phyloP scores from a whole-genome alignment of 2,888 invertebrate species.

The Cryptophagus acutangulus region DNA sequence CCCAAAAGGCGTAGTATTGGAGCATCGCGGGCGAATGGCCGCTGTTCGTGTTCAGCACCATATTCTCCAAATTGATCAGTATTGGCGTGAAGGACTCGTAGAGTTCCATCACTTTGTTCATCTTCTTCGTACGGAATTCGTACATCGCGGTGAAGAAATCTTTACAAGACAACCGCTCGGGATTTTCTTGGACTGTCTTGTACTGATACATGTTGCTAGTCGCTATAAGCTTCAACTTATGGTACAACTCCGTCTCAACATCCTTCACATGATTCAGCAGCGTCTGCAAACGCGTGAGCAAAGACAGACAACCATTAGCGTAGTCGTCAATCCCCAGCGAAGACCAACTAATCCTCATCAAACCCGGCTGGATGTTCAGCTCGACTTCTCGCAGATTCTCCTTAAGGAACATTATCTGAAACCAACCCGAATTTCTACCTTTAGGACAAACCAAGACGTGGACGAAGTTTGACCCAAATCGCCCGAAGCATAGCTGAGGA shows the following conservation, averaged over 20 bases:
- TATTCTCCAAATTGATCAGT: constrained; percentile 77
- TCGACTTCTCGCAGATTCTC: constrained; percentile 67
- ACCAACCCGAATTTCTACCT: no score
- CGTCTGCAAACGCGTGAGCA: constrained; percentile 58
- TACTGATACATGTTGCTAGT: constrained; percentile 57
- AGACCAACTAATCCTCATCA: constrained; percentile 80
- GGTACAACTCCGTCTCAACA: constrained; percentile 59
- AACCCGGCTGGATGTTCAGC: constrained; percentile 71
- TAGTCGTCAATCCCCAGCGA: constrained; percentile 77
- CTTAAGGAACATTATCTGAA: constrained; percentile 65
- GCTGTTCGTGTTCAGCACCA: constrained; percentile 74
- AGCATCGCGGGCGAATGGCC: constrained; percentile 70
- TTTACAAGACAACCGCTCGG: constrained; percentile 42
- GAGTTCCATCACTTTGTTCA: constrained; percentile 63
- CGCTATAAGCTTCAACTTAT: constrained; percentile 54
- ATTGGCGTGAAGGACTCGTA: constrained; percentile 78
- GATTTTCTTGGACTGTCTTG: constrained; percentile 25
- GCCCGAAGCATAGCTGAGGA: no score
- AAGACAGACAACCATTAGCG: constrained; percentile 53
- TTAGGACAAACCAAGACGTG: no score
- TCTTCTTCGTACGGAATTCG: constrained; percentile 61
- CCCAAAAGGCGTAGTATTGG: constrained; percentile 77
- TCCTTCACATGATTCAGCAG: constrained; percentile 66
- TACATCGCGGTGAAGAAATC: constrained; percentile 70
- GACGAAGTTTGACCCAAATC: no score